Base-by-base conservation (phyloP, 2,888 invertebrate genomes). In the Epirrita christyi region DNA sequence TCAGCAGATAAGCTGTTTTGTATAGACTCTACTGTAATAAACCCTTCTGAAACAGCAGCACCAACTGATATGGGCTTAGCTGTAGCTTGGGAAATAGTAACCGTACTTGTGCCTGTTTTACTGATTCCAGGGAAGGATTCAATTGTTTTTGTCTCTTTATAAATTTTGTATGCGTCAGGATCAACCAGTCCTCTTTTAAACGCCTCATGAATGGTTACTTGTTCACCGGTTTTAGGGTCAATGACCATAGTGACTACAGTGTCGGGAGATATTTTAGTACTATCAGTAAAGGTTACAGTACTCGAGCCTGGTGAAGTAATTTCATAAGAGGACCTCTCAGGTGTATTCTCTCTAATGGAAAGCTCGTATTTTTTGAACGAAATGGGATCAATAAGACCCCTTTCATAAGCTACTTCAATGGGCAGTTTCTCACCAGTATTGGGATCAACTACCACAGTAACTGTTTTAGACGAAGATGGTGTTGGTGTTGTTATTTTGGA, bases 211-310 rank as follows among this genome's bases (percentile, higher is more conserved):
- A 96, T 93, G 6, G 96, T 95, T 59, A 97, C 89, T 70, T 94
- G 93, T 75, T 96, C 94, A 3, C 96, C 96, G 3, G 96, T 95
- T 69, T 93, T 93, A 1, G 97, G 96, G 83, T 97, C 96, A 49
- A 93, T 86, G 90, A 76, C 55, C 67, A 72, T 65, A 6, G 73
- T 74, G 14, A 73, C 42, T 6, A 61, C 43, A 28, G 70, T 67
- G 21, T 72, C 70, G 8, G 72, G 86, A 74, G 67, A 66, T 59
- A 65, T 63, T 9, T 68, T 71, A 2, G 72, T 54, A 29, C 67
- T 66, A 55, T 75, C 67, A 13, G 72, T 72, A 44, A 75, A 72
- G 0, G 70, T 71, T 13, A 75, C 61, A 7, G 64, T 71, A 37
- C 68, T 71, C 8, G 67, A 58, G n/a, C 58, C 58, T 29, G 70